These are phyloP conservation scores for Chaetodon trifasciatus DNA, from an alignment of 2,797 vertebrate species.

Conservation along the genomic window DNA sequence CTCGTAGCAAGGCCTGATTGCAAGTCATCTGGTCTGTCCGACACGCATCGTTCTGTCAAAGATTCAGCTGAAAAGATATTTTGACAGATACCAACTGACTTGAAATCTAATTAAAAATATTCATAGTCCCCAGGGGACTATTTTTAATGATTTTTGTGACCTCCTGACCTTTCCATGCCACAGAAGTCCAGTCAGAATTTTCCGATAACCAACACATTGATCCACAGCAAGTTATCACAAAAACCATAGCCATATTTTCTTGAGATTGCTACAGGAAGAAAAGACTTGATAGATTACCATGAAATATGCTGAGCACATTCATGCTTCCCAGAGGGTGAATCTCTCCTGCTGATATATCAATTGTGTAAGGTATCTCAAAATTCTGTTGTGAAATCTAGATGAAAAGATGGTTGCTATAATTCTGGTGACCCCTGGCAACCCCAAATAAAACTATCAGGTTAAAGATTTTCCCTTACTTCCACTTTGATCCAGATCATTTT, in stretches of 20 bases:
- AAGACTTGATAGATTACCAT: background rate
- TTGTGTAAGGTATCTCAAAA: background rate
- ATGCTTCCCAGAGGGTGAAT: background rate
- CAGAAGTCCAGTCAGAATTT: background rate
- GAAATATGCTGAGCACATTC: background rate
- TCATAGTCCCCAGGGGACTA: background rate
- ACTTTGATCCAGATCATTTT: background rate
- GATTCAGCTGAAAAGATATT: background rate
- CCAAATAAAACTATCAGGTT: background rate
- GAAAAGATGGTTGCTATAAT: background rate
- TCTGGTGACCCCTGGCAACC: background rate
- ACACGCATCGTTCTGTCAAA: background rate
- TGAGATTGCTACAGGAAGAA: background rate
- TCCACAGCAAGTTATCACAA: background rate
- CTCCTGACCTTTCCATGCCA: background rate
- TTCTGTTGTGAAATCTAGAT: background rate
- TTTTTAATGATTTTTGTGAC: conserved; percentile 3
- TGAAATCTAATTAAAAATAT: background rate
- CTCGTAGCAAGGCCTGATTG: background rate
- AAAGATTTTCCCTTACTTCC: too few species aligned
- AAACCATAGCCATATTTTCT: background rate
- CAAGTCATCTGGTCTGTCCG: background rate
- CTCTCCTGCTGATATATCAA: background rate
- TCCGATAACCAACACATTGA: background rate
- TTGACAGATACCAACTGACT: background rate